These are phyloP conservation scores for Drosophila bifasciata DNA, from an alignment of 1,140 invertebrate species.

Conservation along the genomic window DNA sequence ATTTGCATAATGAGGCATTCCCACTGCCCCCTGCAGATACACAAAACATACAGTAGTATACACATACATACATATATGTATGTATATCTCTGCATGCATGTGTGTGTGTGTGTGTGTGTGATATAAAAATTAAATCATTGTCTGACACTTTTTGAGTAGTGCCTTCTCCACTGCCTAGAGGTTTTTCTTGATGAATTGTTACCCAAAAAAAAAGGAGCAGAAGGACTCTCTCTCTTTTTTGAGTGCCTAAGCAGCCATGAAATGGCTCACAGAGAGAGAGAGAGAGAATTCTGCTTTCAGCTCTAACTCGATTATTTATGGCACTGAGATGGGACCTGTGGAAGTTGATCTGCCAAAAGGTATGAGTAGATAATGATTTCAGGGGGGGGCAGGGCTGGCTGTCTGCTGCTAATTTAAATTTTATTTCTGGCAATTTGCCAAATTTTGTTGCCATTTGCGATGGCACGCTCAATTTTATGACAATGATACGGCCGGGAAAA, in stretches of 20 bases:
- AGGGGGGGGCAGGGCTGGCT: constrained; percentile 19
- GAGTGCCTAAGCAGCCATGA: constrained; percentile 52
- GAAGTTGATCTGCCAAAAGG: constrained; percentile 30
- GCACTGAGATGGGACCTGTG: constrained; percentile 11
- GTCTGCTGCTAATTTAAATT: constrained; percentile 76
- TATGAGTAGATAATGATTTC: constrained; percentile 43
- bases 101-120: constrained; percentile 21
- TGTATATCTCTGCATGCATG: constrained; percentile 13
- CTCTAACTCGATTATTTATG: constrained; percentile 42
- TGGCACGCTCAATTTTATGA: constrained; percentile 77
- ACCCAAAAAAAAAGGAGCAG: constrained; percentile 10
- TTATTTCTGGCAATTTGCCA: constrained; percentile 81
- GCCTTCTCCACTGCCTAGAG: constrained; percentile 39
- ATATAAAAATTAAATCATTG: constrained; percentile 71
- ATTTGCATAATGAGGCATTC: constrained; percentile 76
- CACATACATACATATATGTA: too few relatives aligned
- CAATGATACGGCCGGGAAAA: constrained; percentile 68
- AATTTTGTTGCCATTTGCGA: constrained; percentile 80
- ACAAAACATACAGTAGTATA: too few relatives aligned
- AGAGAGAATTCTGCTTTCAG: neutral
- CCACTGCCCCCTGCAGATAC: constrained; percentile 3
- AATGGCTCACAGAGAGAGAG: constrained; percentile 11
- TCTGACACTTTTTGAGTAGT: constrained; percentile 70
- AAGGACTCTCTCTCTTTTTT: constrained; percentile 7
- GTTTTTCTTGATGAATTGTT: constrained; percentile 62